Evolutionary conservation across 2,797 vertebrate species (phyloP), one percentile per base, ranked within the genome.

Genomic region (Sebastes taczanowskii): DNA sequence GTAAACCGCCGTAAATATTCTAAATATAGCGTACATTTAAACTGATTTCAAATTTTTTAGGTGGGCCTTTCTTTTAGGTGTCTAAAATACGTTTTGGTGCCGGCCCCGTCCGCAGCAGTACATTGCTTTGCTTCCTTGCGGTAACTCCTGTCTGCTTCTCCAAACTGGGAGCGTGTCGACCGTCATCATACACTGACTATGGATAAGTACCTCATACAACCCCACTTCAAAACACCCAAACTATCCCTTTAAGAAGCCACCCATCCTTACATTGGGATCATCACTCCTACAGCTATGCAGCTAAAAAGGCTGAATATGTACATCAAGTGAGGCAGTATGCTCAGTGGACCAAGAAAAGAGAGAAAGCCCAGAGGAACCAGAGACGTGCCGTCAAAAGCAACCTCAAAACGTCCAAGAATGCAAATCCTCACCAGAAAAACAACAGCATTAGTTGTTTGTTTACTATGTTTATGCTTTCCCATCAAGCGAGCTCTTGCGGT

Each of bases 281-380:
- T 66, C 32, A 63, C 65, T 11, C 9, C 8, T 25, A 6, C 52
- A 74, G 18, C 59, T 62, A 23, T 5, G 18, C 32, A 18, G 60
- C 18, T 22, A 55, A 55, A 77, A 69, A 46, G 30, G n/a, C 8
- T 16, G 53, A 59, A 32, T 56, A 32, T 52, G 42, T 22, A 68
- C 60, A 68, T 80, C 38, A 38, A 38, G 32, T 30, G 27, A 63
- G 49, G 25, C 7, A 16, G 20, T 22, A 34, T 55, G 27, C 27
- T 81, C 67, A 59, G 52, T 64, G 49, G 23, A 75, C n/a, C 60
- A 55, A 30, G 60, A 79, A 79, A 83, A 75, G 61, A 71, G 38
- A 71, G 52, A 61, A 79, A 34, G 32, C 32, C 32, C 32, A 34
- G 32, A 49, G 67, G 52, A 58, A 32, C 30, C 29, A 64, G 63